These are phyloP conservation scores for Trypoxylon attenuatum DNA, from an alignment of 2,888 invertebrate species.

Conservation along the genomic window DNA sequence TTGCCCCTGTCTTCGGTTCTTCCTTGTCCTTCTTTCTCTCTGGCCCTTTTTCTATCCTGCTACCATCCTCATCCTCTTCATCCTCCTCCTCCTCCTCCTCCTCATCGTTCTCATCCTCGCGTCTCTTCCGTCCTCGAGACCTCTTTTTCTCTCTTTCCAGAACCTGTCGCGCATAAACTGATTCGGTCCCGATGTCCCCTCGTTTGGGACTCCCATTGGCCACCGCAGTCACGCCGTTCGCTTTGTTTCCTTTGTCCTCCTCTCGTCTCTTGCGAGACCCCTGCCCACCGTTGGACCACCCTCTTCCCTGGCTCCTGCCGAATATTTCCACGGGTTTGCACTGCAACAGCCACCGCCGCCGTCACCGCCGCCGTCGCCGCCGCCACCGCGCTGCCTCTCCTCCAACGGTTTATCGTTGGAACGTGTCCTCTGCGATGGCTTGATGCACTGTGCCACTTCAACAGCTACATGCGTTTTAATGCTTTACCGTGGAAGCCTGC, in stretches of 20 bases:
- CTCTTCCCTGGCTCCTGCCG: constrained; percentile 29
- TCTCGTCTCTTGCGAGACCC: neutral
- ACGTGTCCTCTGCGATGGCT: no score
- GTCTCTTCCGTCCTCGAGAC: neutral
- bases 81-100: no score
- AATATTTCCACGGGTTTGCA: constrained; percentile 51
- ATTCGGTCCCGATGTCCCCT: constrained; percentile 67
- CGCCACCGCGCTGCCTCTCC: no score
- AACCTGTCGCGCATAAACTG: constrained; percentile 72
- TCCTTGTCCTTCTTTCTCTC: constrained; percentile 6
- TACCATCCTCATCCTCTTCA: no score
- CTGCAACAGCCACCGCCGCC: neutral
- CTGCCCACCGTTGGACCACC: constrained; percentile 31
- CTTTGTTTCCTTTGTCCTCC: constrained; percentile 54
- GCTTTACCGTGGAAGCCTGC: no score
- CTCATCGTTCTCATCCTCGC: no score
- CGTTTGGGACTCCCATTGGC: constrained; percentile 60
- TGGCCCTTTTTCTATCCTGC: neutral
- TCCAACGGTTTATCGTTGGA: no score
- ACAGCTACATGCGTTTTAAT: no score
- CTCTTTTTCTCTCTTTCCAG: constrained; percentile 54
- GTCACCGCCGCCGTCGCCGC: no score
- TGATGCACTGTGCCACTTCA: no score
- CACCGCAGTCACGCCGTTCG: constrained; percentile 57
- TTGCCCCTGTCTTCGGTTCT: constrained; percentile 32